Evolutionary conservation across 2,888 invertebrate species (phyloP), one percentile per base, ranked within the genome.

Genomic region (Meandrusa payeni): DNA sequence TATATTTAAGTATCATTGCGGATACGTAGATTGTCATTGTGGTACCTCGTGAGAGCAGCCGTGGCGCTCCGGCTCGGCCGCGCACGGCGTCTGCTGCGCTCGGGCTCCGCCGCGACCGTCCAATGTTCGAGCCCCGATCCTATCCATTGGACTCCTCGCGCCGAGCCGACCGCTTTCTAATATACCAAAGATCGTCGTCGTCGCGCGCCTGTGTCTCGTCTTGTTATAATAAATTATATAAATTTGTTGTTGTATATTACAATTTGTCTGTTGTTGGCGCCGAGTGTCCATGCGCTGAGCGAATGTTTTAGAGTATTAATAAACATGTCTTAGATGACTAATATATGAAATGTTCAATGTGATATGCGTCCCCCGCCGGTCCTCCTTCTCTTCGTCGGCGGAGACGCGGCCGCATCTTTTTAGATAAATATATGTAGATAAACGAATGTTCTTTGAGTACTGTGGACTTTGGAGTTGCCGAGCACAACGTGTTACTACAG

Each of bases 1-100:
- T 53, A 55, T 56, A 59, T 61, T 50, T 58, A 56, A 54, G 54
- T 54, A 50, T 52, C 54, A 51, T 53, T 58, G 55, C 52, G 55
- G 55, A 55, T 15, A 6, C 10, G 53, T 52, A 52, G 50, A 44
- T 49, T 31, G 38, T 44, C 33, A 36, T 28, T 9, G 43, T 28
- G 27, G 43, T 32, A 28, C 32, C 34, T 20, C 12, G 24, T 6
- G 15, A 37, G 36, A 24, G 2, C 10, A 15, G 10, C 33, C 9
- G 28, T 23, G 34, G 12, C 5, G 22, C n/a, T n/a, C n/a, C n/a
- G n/a, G n/a, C n/a, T n/a, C n/a, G n/a, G n/a, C n/a, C n/a, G n/a
- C n/a, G n/a, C n/a, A n/a, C n/a, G n/a, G n/a, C n/a, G n/a, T n/a
- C n/a, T n/a, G n/a, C n/a, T 5, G 12, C 5, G 9, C 11, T 22